phyloP scores from a whole-genome alignment of 1,140 invertebrate species.

The Neodiprion lecontei region DNA sequence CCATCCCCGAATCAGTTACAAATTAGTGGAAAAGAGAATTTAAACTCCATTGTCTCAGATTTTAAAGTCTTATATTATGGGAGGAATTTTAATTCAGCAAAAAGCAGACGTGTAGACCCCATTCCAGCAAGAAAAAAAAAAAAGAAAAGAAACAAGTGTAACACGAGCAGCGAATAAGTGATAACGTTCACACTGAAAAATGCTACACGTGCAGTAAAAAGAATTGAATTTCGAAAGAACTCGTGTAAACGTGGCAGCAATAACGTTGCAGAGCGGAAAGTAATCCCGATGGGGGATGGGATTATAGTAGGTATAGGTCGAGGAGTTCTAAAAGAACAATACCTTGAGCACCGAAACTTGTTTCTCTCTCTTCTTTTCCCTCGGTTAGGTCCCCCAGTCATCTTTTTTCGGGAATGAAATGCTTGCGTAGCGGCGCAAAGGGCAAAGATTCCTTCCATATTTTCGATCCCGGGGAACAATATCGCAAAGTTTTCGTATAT shows the following conservation, averaged over 20 bases:
- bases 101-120: neutral
- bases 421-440: neutral
- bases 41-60: slow-evolving; percentile 11
- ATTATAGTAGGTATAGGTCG: too few relatives aligned
- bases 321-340: neutral
- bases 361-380: neutral
- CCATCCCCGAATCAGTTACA: too few relatives aligned
- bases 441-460: neutral
- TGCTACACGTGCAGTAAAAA: neutral
- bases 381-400: neutral
- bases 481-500: neutral
- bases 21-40: neutral
- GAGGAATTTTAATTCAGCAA: neutral
- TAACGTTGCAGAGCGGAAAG: neutral
- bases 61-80: slow-evolving; percentile 6
- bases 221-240: neutral
- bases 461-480: neutral
- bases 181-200: too few relatives aligned
- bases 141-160: neutral
- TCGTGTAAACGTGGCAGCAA: neutral
- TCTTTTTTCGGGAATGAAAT: neutral
- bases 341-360: neutral
- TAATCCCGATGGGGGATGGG: too few relatives aligned
- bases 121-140: neutral
- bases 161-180: slow-evolving; percentile 8